These are phyloP conservation scores for Sciurus carolinensis DNA, from an alignment of 2,797 vertebrate species.

Conservation along the genomic window DNA sequence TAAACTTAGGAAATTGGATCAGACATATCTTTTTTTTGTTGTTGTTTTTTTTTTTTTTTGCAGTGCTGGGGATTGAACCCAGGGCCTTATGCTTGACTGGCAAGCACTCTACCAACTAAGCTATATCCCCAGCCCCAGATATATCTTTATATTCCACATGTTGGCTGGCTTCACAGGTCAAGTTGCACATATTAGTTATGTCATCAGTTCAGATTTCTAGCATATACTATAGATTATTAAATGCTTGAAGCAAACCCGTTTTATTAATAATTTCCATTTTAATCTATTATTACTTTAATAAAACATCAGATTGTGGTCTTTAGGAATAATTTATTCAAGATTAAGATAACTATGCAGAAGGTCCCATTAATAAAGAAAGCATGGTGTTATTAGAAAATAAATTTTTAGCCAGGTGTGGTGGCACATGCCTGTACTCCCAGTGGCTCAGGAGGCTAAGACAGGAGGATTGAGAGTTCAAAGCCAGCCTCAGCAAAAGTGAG, in stretches of 20 bases:
- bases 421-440: no score
- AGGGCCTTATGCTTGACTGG: no score
- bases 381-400: conserved; percentile 53
- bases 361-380: not conserved
- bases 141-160: not conserved
- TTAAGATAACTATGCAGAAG: conserved; percentile 52
- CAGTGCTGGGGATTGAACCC: no score
- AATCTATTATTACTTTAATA: conserved; percentile 31
- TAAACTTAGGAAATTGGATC: not conserved
- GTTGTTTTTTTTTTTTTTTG: no score
- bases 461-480: no score
- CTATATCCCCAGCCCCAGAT: no score
- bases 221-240: not conserved
- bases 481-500: no score
- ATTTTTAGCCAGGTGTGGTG: not conserved
- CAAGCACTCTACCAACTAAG: no score
- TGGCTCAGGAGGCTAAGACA: no score
- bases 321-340: conserved; percentile 67
- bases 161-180: not conserved
- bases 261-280: conserved; percentile 43
- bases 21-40: not conserved
- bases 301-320: conserved; percentile 16
- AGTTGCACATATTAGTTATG: conserved; percentile 1
- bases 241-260: conserved; percentile 31
- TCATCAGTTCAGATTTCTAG: conserved; percentile 28